Evolutionary conservation across 2,888 invertebrate genomes (phyloP), one percentile per base, ranked within the genome.

Genomic region (Drosophila hamatofila): DNA sequence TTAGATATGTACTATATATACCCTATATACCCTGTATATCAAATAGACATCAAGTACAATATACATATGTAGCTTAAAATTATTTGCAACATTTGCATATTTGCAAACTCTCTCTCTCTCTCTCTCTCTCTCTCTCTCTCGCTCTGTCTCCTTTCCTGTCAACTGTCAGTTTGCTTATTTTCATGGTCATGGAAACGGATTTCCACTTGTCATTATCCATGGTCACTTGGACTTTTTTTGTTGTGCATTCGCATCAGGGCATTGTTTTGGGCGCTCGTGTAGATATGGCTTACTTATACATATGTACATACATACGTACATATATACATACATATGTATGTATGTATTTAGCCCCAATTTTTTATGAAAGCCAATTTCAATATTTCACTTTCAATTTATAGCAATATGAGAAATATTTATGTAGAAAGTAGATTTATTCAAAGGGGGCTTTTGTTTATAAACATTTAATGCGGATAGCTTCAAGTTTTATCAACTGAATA

Each of bases 141-240:
- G 9, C 30, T 52, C 54, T 9, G 16, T 11, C 30, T 37, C 39
- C 35, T 25, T 16, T 35, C 35, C 30, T 23, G 8, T 25, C 12
- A 25, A 7, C 35, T 37, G n/a, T 46, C 46, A n/a, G 35, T 46
- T 33, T 16, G 58, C 27, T 21, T 8, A 16, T 12, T 59, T 51
- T 59, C 59, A 60, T 30, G 59, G 59, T 33, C 52, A 52, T 30
- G 52, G 33, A 61, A 61, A 54, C 30, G 52, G 41, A 61, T 61
- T 61, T 61, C 18, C 23, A 55, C 35, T 61, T 61, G 61, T 55
- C 60, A 54, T 42, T 55, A 25, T 25, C 41, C 54, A 42, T 61
- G 60, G 33, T 25, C 55, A 33, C 33, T 42, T 30, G 48, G 18
- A n/a, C 44, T 44, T 25, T 35, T 44, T 8, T 41, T 23, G 48